These are phyloP conservation scores for Sesamia inferens DNA, from an alignment of 2,888 invertebrate species.

Conservation along the genomic window DNA sequence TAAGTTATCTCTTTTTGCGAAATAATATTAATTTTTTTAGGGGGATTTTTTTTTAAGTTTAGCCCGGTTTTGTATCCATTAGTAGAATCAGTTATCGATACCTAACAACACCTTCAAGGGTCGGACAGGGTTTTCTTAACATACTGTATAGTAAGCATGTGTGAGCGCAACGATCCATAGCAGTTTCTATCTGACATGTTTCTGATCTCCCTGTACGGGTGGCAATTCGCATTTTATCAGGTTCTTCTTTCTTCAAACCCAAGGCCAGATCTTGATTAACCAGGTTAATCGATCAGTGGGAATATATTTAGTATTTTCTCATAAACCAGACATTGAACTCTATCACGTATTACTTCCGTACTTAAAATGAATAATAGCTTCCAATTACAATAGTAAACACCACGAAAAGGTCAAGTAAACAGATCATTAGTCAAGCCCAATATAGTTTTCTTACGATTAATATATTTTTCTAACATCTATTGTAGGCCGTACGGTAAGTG, in stretches of 20 bases:
- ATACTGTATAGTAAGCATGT: too few relatives aligned
- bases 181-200: too few relatives aligned
- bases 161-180: too few relatives aligned
- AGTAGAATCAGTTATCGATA: too few relatives aligned
- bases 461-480: constrained; percentile 22
- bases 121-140: too few relatives aligned
- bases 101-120: too few relatives aligned
- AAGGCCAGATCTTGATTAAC: background rate
- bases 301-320: background rate
- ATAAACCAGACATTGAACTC: constrained; percentile 42
- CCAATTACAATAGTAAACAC: constrained; percentile 42
- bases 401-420: constrained; percentile 35
- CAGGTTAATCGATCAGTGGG: constrained; percentile 10
- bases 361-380: constrained; percentile 35
- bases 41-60: too few relatives aligned
- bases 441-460: constrained; percentile 31
- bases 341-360: constrained; percentile 33
- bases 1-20: too few relatives aligned
- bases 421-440: constrained; percentile 37
- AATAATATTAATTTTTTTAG: too few relatives aligned
- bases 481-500: constrained; percentile 1
- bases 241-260: background rate
- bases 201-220: too few relatives aligned
- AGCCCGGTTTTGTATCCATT: too few relatives aligned
- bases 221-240: too few relatives aligned